phyloP scores from a whole-genome alignment of 2,113 vertebrate genomes.

The Tenrec ecaudatus region DNA sequence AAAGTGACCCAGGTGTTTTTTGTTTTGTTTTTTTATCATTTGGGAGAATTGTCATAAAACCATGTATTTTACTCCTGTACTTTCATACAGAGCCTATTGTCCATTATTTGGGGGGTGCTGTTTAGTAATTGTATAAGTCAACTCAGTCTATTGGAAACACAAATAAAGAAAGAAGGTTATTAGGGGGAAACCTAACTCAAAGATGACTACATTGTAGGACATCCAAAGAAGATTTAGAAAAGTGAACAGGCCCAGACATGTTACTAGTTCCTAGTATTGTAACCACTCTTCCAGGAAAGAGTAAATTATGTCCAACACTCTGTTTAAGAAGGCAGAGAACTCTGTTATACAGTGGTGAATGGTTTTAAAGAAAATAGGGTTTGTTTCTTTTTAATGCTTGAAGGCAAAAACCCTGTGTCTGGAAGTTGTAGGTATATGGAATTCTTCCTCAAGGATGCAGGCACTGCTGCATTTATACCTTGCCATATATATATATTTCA shows the following conservation, averaged over 20 bases:
- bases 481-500: constrained; percentile 11
- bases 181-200: constrained; percentile 7
- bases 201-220: constrained; percentile 15
- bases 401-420: not conserved
- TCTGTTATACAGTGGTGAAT: not conserved
- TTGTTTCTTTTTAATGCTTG: not conserved
- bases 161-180: constrained; percentile 51
- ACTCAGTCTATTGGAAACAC: constrained; percentile 27
- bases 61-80: not conserved
- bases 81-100: constrained; percentile 11
- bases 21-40: not conserved
- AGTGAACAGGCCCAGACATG: constrained; percentile 28
- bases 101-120: constrained; percentile 22
- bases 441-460: not conserved
- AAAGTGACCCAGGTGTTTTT: constrained; percentile 12
- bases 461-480: not conserved
- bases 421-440: constrained; percentile 23
- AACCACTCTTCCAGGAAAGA: constrained; percentile 1
- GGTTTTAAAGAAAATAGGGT: constrained; percentile 41
- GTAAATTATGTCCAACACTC: not conserved
- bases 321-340: constrained; percentile 29
- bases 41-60: constrained; percentile 1
- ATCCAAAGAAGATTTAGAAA: constrained; percentile 49
- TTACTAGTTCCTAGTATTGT: constrained; percentile 13
- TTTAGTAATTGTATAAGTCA: constrained; percentile 58